Base-by-base conservation (phyloP, 64 coral and sea anemone species). In the Porites lutea region DNA sequence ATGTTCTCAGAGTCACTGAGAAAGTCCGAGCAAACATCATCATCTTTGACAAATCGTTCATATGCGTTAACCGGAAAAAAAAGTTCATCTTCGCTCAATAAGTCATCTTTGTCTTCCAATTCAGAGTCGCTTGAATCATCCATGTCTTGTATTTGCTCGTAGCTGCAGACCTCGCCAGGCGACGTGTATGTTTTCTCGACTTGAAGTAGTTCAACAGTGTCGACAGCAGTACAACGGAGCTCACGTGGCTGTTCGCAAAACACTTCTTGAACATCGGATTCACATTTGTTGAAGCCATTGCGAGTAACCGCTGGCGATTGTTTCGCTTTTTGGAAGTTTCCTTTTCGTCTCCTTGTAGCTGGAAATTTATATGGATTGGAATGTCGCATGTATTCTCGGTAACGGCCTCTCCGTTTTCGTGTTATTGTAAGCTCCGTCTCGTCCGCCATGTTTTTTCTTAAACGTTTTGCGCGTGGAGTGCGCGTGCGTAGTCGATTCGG, bases 321-420 rank as follows among this genome's bases (percentile, higher is more conserved):
- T 21, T 71, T 87, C 18, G 48, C 83, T 68, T 71, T 87, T 87
- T 87, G 65, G 65, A 87, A 18, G 66, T 27, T 55, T 68, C 71
- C 55, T 87, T 55, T 87, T 87, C 83, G 63, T 85, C 83, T 87
- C 66, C 83, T 87, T 87, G 83, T 65, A 48, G 83, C 83, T 72
- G 63, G 83, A 87, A 87, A 87, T 87, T 23, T 86, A 71, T 87
- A 87, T 71, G 83, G 83, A 72, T 87, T 87, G 72, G 57, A 87
- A 87, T 87, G 65, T 70, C 83, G 83, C 83, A 87, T 72, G 83
- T 87, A 87, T 87, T 87, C 65, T 87, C 83, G 83, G 83, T 87
- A 87, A 87, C 9, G 67, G 83, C 83, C 83, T 87, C 83, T 87
- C 62, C 5, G 64, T 71, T 49, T 87, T 86, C 82, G 27, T 65